Base-by-base conservation (phyloP, 2,113 vertebrate genomes). In the Upupa epops region DNA sequence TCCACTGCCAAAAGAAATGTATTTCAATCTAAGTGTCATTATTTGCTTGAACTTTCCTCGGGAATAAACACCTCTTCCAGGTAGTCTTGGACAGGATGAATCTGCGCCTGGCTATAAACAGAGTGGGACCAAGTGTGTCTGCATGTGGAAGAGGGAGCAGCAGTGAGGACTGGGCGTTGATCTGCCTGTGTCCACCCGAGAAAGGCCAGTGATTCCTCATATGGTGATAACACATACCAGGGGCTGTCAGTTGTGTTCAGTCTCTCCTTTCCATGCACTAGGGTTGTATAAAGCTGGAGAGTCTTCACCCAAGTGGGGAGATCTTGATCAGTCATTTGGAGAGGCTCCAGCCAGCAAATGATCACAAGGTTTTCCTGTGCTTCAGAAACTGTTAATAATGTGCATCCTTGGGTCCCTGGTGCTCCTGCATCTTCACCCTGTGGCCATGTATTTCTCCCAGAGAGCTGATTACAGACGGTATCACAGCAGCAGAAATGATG, bases 211-310 rank as follows among this genome's bases (percentile, higher is more conserved):
- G 68, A 42, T 45, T 32, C 61, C 49, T 26, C 3, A 1, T 22
- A 9, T 1, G 20, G 45, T 3, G 11, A 31, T 7, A 19, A 5
- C 25, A 19, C 20, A 17, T 24, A 8, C 13, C 3, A 1, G 45
- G 32, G 69, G n/a, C 37, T 26, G 46, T 56, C 49, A 10, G 49
- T 9, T 4, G 1, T 0, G 0, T 52, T 32, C 0, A 1, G 24
- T 55, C 3, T 0, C 71, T 87, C 29, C 58, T 29, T 24, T n/a
- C 42, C 5, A 2, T 11, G 17, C 51, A 55, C 28, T 45, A 49
- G 25, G 22, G 13, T 29, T 81, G 66, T 49, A 40, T 18, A 49
- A 68, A 68, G n/a, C 37, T 72, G 60, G 63, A 40, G 52, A 32
- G 34, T 36, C 63, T 63, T 85, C 63, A 14, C 37, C 13, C 49